Base-by-base conservation (phyloP, 1,140 invertebrate genomes). In the Latrodectus geometricus region DNA sequence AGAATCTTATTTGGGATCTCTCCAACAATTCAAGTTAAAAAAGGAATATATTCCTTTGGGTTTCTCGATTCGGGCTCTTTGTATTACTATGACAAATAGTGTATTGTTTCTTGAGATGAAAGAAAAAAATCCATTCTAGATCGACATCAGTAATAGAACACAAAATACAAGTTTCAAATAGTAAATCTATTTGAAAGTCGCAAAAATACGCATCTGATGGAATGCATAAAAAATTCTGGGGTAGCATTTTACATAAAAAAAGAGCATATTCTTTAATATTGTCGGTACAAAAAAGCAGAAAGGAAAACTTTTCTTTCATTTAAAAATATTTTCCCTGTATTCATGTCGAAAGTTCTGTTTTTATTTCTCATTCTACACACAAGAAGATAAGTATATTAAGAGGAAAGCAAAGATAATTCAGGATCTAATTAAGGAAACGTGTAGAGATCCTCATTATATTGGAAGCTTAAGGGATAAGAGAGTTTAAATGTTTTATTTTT, bases 201-300 rank as follows among this genome's bases (percentile, higher is more conserved):
- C 65, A 66, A 76, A 52, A 35, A 35, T 35, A 5, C 1, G 68
- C 76, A 79, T 66, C 68, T 49, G n/a, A 49, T 79, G 49, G 76
- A 79, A 21, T 79, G 76, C 35, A 68, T 50, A 79, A 79, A 79
- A 49, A 17, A 79, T 68, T 79, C 50, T 79, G 7, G 23, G 15
- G 61, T 56, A 68, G 11, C 8, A 68, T 69, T 79, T 52, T 66
- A 4, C 14, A 48, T 12, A n/a, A 12, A 21, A 8, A 50, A 74
- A 50, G 52, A 8, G 23, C 69, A 35, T 49, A 17, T 1, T 49
- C 69, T 50, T 74, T 20, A 50, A 74, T 20, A 20, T 21, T 23
- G 21, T 23, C 12, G 14, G 21, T 8, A 69, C 35, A 23, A 20
- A 50, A 52, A 50, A 35, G 35, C 35, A 35, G 35, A 20, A 74